phyloP scores from a whole-genome alignment of 2,797 vertebrate species.

The Enteromius radiatus region DNA sequence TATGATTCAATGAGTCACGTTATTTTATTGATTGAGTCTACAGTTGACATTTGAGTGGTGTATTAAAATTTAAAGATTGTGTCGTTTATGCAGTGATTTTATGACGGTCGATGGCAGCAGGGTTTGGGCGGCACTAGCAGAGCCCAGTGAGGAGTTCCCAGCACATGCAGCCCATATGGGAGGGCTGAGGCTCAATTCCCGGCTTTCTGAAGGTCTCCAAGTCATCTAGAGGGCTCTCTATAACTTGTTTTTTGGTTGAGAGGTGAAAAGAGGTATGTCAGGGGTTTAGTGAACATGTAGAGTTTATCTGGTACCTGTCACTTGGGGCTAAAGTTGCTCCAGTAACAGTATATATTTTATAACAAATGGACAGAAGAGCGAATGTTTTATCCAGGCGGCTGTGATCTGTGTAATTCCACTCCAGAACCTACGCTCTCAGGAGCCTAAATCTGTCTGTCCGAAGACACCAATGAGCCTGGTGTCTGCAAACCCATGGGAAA shows the following conservation, averaged over 20 bases:
- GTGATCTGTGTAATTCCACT: constrained; percentile 23
- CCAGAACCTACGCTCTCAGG: constrained; percentile 14
- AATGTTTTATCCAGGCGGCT: constrained; percentile 23
- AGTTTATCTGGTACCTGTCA: constrained; percentile 42
- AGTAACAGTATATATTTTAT: constrained; percentile 46
- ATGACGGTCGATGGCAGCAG: constrained; percentile 34
- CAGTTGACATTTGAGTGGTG: constrained; percentile 56
- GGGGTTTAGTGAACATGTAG: constrained; percentile 25
- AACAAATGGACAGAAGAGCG: constrained; percentile 24
- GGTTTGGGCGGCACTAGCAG: constrained; percentile 32
- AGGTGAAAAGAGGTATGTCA: constrained; percentile 40
- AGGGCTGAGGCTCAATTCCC: constrained; percentile 24
- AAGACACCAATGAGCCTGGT: constrained; percentile 22
- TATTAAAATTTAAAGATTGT: constrained; percentile 52
- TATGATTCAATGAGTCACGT: constrained; percentile 58
- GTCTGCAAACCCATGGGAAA: constrained; percentile 38
- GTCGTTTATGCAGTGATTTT: constrained; percentile 45
- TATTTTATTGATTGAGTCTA: constrained; percentile 59
- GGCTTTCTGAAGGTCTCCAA: constrained; percentile 5
- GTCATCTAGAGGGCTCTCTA: constrained; percentile 20
- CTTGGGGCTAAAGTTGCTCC: constrained; percentile 24
- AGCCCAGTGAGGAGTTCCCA: neutral
- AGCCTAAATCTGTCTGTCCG: constrained; percentile 38
- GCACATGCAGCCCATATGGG: constrained; percentile 47
- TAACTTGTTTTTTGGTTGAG: constrained; percentile 15